Conservation (phyloP, 2,113 vertebrate genomes). For the Zosterops pallidus region DNA sequence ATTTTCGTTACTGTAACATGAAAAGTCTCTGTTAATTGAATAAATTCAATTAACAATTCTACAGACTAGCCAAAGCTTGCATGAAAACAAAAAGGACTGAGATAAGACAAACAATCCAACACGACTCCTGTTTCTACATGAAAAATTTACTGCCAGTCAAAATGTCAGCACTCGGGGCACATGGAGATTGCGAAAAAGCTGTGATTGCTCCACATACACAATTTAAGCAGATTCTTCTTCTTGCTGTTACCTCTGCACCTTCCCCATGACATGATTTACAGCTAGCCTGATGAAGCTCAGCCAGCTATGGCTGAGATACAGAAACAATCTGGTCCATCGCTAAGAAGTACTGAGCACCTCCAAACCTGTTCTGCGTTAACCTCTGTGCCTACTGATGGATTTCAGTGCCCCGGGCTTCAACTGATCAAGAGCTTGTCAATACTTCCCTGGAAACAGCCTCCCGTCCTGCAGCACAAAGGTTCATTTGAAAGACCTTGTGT, state of each 20-base stretch:
- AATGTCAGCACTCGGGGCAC: background rate
- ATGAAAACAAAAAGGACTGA: background rate
- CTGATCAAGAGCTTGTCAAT: slow-evolving; percentile 12
- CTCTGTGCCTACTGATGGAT: background rate
- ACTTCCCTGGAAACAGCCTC: slow-evolving; percentile 5
- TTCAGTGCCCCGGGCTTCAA: background rate
- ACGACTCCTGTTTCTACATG: background rate
- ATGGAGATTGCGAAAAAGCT: accelerated
- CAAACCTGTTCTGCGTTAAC: background rate
- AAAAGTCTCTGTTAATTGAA: background rate
- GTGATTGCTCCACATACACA: background rate
- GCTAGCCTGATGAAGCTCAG: background rate
- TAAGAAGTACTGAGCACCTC: background rate
- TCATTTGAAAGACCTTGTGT: slow-evolving; percentile 15
- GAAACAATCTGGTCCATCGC: background rate
- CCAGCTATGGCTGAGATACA: background rate
- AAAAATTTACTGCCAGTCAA: background rate
- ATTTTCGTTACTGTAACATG: background rate
- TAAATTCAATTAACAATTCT: background rate
- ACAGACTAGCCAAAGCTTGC: background rate
- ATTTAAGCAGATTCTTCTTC: background rate
- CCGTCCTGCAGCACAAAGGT: background rate
- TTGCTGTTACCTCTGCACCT: background rate
- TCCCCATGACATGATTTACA: background rate
- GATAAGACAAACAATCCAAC: background rate